A percentile compares a stretch with the other conserved stretches of the same genome.
Evolutionary conservation across 2,888 invertebrate genomes (phyloP).

Genomic region (Chrysotoxum bicinctum): DNA sequence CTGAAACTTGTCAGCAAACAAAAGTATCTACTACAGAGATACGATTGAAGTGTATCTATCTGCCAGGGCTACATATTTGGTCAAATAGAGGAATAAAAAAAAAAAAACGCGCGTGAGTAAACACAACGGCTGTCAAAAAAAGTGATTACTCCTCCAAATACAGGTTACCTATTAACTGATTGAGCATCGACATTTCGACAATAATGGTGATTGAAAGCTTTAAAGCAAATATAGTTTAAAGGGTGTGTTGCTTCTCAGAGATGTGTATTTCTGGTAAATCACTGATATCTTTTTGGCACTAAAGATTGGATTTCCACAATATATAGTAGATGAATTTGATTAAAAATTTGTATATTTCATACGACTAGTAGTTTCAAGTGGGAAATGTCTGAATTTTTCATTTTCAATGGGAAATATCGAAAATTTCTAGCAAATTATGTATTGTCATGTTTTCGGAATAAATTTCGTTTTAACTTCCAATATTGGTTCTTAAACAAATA

Average conservation of each 20-base stretch:
- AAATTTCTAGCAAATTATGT: neutral
- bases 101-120: conserved; percentile 57
- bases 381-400: neutral
- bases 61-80: conserved; percentile 45
- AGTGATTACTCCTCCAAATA: conserved; percentile 54
- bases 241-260: conserved; percentile 12
- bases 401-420: no score
- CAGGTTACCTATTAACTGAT: conserved; percentile 41
- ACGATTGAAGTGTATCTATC: conserved; percentile 56
- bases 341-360: neutral
- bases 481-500: no score
- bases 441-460: no score
- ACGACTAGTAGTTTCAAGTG: neutral
- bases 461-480: no score
- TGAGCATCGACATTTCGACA: conserved; percentile 31
- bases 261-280: neutral
- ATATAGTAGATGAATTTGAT: neutral
- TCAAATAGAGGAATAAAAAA: conserved; percentile 31
- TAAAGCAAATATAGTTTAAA: conserved; percentile 36
- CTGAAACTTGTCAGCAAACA: conserved; percentile 69
- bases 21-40: conserved; percentile 33
- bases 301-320: neutral
- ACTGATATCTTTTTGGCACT: neutral
- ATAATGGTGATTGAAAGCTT: conserved; percentile 31
- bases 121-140: conserved; percentile 65